Evolutionary conservation across 2,888 invertebrate species (phyloP).

Genomic region (Nasonovia ribisnigri): DNA sequence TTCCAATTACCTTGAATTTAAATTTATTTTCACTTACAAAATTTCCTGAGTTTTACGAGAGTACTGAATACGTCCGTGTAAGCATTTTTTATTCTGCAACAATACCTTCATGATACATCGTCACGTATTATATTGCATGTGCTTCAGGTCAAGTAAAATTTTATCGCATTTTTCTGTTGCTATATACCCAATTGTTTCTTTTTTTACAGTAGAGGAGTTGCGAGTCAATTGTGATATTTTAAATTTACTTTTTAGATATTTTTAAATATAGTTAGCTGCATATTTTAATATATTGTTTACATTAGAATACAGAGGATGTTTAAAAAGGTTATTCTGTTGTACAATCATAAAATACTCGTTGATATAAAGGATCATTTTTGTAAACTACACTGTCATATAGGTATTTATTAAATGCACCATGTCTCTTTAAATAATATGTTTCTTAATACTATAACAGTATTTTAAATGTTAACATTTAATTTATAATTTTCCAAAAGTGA

Average conservation of each 20-base stretch:
- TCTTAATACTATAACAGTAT: neutral
- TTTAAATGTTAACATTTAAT: neutral
- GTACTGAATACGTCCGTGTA: neutral
- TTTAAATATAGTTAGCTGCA: neutral
- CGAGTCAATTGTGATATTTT: neutral
- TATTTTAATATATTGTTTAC: neutral
- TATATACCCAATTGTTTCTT: neutral
- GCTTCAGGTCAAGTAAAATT: constrained; percentile 45
- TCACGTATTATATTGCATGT: constrained; percentile 41
- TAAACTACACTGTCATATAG: too few relatives aligned
- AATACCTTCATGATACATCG: neutral
- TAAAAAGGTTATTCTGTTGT: neutral
- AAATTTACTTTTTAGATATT: neutral
- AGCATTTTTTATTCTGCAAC: constrained; percentile 17
- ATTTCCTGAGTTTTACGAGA: neutral
- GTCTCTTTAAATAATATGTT: too few relatives aligned
- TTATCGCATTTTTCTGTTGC: constrained; percentile 25
- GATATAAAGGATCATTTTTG: too few relatives aligned
- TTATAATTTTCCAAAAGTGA: neutral
- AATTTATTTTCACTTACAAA: neutral
- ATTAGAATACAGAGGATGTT: neutral
- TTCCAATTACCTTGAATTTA: neutral
- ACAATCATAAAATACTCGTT: neutral
- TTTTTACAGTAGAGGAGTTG: neutral
- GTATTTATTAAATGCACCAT: too few relatives aligned